Percentiles rank a stretch among this genome's conserved stretches.
Conservation (phyloP, 2,797 vertebrate genomes). For the Gobionotothen gibberifrons region DNA sequence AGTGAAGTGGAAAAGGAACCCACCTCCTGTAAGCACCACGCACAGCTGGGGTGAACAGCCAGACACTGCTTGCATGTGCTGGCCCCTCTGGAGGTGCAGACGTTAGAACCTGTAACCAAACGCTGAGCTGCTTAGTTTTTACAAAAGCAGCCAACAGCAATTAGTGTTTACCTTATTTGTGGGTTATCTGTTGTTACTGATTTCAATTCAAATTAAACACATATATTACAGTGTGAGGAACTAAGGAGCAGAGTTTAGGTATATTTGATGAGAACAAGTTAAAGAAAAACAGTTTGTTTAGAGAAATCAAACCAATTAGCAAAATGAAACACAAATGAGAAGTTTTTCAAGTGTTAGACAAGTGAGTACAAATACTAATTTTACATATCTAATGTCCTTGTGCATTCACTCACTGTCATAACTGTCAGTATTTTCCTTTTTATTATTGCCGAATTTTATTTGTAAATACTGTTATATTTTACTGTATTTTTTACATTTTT, state of each 20-base stretch:
- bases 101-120: slow-evolving; percentile 86
- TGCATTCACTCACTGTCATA: not conserved
- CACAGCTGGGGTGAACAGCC: slow-evolving; percentile 91
- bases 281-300: not conserved
- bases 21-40: slow-evolving; percentile 95
- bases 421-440: not conserved
- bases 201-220: no score
- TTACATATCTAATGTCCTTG: not conserved
- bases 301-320: not conserved
- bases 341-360: not conserved
- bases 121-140: not conserved
- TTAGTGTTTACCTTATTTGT: not conserved
- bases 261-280: not conserved
- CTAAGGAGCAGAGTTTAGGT: not conserved
- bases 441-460: no score
- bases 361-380: not conserved
- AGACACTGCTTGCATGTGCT: slow-evolving; percentile 94
- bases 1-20: slow-evolving; percentile 61
- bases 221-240: no score
- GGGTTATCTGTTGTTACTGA: not conserved
- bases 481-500: no score
- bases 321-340: not conserved
- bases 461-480: no score
- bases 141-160: no score
- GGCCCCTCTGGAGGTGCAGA: slow-evolving; percentile 92